Evolutionary conservation across 1,140 invertebrate species (phyloP).

Genomic region (Magallana angulata): DNA sequence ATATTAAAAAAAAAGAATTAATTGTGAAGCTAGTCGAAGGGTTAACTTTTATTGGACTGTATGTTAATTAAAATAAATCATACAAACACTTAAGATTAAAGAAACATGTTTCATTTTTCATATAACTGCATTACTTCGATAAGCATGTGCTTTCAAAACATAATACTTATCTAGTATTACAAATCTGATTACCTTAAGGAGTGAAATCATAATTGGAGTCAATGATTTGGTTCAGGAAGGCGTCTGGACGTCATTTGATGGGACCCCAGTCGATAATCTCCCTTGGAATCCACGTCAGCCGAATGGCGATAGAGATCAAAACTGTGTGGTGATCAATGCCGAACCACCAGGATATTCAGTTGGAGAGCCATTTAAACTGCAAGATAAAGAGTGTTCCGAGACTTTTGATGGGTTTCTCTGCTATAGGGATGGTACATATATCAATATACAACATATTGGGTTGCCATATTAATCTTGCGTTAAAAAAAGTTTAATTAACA

Average conservation of each 20-base stretch:
- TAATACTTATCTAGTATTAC: no score
- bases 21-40: no score
- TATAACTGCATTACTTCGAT: no score
- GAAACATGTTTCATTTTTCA: no score
- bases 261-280: neutral
- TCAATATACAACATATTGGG: no score
- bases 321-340: neutral
- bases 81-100: no score
- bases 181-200: neutral
- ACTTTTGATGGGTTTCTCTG: neutral
- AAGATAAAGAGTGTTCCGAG: neutral
- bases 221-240: neutral
- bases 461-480: no score
- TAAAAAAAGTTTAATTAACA: no score
- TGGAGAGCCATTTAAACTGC: neutral
- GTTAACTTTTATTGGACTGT: no score
- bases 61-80: no score
- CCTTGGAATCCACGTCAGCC: neutral
- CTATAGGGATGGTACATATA: neutral
- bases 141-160: no score
- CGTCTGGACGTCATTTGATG: neutral
- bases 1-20: no score
- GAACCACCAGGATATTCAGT: neutral
- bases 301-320: neutral
- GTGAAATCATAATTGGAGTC: neutral